Evolutionary conservation across 37 sponge, comb jelly and placozoan species (phyloP).

Genomic region (Amphimedon queenslandica): DNA sequence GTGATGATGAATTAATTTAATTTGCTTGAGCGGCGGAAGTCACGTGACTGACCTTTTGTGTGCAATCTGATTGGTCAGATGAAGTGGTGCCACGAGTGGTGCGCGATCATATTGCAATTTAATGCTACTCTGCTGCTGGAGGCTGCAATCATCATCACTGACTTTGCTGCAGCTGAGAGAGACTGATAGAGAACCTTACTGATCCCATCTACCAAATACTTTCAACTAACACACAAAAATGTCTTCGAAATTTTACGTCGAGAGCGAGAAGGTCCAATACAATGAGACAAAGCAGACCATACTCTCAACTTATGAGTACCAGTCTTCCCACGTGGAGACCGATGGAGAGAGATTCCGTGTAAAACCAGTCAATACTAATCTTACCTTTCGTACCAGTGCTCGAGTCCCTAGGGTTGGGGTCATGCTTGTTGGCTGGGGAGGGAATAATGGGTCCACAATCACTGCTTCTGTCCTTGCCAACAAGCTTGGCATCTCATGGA

Average conservation of each 20-base stretch:
- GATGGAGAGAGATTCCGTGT: conserved; percentile 36
- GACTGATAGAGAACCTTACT: no score
- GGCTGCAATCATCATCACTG: no score
- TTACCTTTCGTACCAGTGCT: conserved; percentile 53
- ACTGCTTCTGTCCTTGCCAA: conserved; percentile 82
- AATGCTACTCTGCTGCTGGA: no score
- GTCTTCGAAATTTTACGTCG: conserved; percentile 13
- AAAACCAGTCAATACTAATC: conserved; percentile 19
- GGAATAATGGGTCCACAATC: conserved; percentile 88
- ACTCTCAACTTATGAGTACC: conserved; percentile 46
- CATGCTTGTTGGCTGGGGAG: conserved; percentile 93
- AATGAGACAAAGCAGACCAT: background rate
- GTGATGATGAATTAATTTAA: no score
- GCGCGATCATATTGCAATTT: no score
- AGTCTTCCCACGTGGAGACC: conserved; percentile 33
- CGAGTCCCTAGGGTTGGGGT: conserved; percentile 65
- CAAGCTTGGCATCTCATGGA: conserved; percentile 66
- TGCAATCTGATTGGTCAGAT: no score
- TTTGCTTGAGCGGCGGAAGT: no score
- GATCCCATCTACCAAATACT: no score
- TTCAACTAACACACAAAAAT: no score
- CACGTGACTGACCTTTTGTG: no score
- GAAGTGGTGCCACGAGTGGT: no score
- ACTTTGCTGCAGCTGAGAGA: no score
- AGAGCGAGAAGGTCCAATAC: conserved; percentile 42